Base-by-base conservation (phyloP, 1,140 invertebrate genomes). In the Camponotus vicinus region DNA sequence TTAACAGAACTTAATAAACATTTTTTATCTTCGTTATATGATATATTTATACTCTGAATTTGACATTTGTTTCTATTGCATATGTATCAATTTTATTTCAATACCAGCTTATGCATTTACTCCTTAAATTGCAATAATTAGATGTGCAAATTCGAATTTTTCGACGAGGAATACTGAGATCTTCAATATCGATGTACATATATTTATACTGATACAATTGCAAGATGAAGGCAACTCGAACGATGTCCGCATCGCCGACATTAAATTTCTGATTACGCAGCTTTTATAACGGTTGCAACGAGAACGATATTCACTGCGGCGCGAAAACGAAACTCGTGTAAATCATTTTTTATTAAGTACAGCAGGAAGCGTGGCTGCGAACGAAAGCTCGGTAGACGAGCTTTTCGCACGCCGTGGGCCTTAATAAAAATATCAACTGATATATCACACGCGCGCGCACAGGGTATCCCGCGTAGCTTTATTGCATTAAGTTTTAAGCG, bases 281-380 rank as follows among this genome's bases (percentile, higher is more conserved):
- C 34, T 78, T 78, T 78, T 73, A 78, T n/a, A 21, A 42, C 45
- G 75, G 18, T 40, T 40, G 49, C 34, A 45, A 64, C 34, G n/a
- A 37, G 42, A 37, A 32, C 32, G 34, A 77, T 70, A 89, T 86
- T 89, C 80, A 69, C 64, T 21, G 13, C 77, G 66, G 18, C n/a
- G 64, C 84, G 27, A 27, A 27, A 37, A 42, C 76, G 86, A 89
- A 85, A 88, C 87, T 66, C 89, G 69, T 90, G 79, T 92, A 91
- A 93, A 92, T 91, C 88, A 89, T 73, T 89, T 86, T 90, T 85
- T 89, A 92, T 92, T 89, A 92, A 88, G 91, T 92, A 92, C 90
- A 83, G 73, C 90, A 85, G 86, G 75, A 92, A 89, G 71, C 87
- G 66, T 11, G 66, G 64, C 63, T 57, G 52, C 73, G 34, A 76